These are phyloP conservation scores for Prorops nasuta DNA, from an alignment of 1,140 invertebrate species.

Conservation along the genomic window DNA sequence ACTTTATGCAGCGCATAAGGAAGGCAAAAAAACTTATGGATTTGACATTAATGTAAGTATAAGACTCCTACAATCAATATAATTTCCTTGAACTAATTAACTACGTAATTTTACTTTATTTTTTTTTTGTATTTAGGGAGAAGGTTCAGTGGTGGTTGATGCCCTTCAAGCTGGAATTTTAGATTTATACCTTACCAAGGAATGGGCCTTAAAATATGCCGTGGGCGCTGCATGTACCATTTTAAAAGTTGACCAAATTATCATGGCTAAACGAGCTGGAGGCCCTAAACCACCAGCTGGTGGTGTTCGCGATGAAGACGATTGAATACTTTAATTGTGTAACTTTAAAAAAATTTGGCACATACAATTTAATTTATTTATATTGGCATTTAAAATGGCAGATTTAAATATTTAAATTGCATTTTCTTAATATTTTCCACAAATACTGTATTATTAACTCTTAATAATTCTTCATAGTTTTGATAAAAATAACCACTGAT, in stretches of 20 bases:
- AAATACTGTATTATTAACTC: no score
- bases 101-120: neutral
- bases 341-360: no score
- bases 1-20: constrained; percentile 87
- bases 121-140: constrained; percentile 41
- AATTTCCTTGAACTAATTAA: constrained; percentile 8
- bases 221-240: constrained; percentile 90
- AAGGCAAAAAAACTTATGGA: constrained; percentile 80
- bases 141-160: constrained; percentile 68
- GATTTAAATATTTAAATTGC: no score
- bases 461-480: no score
- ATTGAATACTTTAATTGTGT: constrained; percentile 43
- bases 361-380: no score
- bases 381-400: no score
- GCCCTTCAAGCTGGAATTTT: constrained; percentile 73
- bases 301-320: constrained; percentile 71
- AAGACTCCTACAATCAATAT: neutral
- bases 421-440: no score
- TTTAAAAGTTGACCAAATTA: constrained; percentile 97
- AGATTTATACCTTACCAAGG: constrained; percentile 86
- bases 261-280: constrained; percentile 96
- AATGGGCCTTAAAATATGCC: constrained; percentile 95
- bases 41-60: constrained; percentile 82
- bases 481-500: no score
- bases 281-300: constrained; percentile 82